Conservation (phyloP, 2,888 invertebrate genomes). For the Tetrapedia diversipes region DNA sequence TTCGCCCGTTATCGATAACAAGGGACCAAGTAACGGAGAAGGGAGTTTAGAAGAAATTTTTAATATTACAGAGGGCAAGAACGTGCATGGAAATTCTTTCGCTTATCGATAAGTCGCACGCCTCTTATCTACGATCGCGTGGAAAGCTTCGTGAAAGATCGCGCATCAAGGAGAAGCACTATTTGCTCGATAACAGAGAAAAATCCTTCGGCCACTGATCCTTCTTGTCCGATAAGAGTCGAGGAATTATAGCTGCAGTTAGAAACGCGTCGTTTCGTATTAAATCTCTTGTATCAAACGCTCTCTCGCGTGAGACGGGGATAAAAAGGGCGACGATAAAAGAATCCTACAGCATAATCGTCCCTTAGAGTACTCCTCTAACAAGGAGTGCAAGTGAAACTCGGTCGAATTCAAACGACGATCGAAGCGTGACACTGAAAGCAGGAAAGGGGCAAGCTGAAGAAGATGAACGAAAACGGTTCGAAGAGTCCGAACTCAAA, state of each 20-base stretch:
- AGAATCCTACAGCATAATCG: no score
- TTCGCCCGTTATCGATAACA: background rate
- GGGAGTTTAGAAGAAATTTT: background rate
- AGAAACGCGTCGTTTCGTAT: background rate
- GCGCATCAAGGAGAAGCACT: background rate
- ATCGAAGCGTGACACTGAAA: no score
- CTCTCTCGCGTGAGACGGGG: no score
- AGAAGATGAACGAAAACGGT: constrained; percentile 68
- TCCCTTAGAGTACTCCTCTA: no score
- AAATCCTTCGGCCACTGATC: constrained; percentile 32
- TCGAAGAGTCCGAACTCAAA: constrained; percentile 46
- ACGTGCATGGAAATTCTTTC: background rate
- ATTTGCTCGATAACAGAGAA: background rate
- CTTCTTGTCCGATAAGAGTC: constrained; percentile 12
- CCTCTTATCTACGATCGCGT: constrained; percentile 25
- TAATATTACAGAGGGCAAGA: background rate
- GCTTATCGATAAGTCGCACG: background rate
- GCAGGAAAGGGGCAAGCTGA: background rate
- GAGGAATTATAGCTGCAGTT: constrained; percentile 5
- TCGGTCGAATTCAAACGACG: no score
- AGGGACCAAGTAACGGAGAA: background rate
- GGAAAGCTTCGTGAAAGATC: constrained; percentile 17
- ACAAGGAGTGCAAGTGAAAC: no score
- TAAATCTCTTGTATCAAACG: no score
- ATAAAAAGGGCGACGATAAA: no score